phyloP scores from a whole-genome alignment of 2,797 vertebrate species.

The Girardinus metallicus region DNA sequence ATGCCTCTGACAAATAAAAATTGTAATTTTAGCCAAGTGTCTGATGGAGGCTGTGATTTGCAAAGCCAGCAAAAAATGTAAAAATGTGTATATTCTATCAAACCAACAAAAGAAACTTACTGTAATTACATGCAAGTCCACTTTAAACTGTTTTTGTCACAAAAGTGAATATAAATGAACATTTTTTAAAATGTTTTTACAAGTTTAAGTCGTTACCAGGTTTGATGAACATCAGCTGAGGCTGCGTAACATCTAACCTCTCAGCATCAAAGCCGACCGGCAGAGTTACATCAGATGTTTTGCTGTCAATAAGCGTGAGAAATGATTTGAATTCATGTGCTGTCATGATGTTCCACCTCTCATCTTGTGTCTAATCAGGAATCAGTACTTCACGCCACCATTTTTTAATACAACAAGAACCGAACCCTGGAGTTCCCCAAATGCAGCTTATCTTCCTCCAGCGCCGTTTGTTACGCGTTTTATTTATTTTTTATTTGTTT shows the following conservation, averaged over 20 bases:
- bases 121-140: not conserved
- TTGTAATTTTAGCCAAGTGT: not conserved
- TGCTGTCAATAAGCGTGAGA: conserved; percentile 20
- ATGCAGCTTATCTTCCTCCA: conserved; percentile 37
- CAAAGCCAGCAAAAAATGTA: not conserved
- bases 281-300: conserved; percentile 50
- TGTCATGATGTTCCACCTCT: conserved; percentile 13
- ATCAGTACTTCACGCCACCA: conserved; percentile 40
- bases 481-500: conserved; percentile 47
- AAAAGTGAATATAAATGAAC: not conserved
- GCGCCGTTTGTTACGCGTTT: conserved; percentile 59
- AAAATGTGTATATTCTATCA: not conserved
- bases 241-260: not conserved
- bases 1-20: no score
- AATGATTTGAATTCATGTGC: conserved; percentile 18
- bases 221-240: conserved; percentile 2
- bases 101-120: not conserved
- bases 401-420: conserved; percentile 29
- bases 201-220: conserved; percentile 8
- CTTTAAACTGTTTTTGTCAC: not conserved
- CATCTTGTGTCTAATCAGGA: conserved; percentile 41
- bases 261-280: conserved; percentile 37
- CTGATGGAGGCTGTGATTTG: not conserved
- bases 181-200: not conserved
- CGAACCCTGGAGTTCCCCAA: conserved; percentile 60